phyloP scores from a whole-genome alignment of 2,113 vertebrate genomes.

The Sceloporus tristichus region DNA sequence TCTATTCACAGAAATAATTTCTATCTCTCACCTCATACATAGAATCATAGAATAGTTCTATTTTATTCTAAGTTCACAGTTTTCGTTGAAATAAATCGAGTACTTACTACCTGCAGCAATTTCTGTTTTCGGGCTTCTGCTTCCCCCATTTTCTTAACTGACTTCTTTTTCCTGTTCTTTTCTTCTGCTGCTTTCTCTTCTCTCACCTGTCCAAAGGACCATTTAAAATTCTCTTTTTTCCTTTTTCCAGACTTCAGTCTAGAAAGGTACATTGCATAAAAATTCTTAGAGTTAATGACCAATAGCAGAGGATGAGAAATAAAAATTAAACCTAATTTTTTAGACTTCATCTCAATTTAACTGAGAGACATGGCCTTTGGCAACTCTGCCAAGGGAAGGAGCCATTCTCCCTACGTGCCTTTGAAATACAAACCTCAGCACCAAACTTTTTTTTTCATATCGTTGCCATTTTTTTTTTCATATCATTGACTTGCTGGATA shows the following conservation, averaged over 20 bases:
- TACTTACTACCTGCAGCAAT: slow-evolving; percentile 75
- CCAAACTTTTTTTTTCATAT: not conserved
- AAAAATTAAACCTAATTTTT: no score
- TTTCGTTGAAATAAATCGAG: not conserved
- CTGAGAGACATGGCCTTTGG: not conserved
- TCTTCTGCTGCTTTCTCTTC: slow-evolving; percentile 88
- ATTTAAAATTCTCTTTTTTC: not conserved
- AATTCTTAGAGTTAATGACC: not conserved
- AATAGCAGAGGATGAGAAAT: no score
- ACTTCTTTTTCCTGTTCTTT: slow-evolving; percentile 84
- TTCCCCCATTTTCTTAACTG: slow-evolving; percentile 84
- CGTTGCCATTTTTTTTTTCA: not conserved
- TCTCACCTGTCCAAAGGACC: slow-evolving; percentile 63
- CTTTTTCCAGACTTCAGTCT: rapidly evolving
- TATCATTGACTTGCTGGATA: not conserved
- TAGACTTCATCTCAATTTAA: not conserved
- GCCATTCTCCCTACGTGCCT: not conserved
- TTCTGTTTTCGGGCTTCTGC: slow-evolving; percentile 80
- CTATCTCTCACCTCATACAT: no score
- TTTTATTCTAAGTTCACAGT: not conserved
- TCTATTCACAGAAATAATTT: no score
- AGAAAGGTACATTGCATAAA: rapidly evolving
- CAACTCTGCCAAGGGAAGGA: not conserved
- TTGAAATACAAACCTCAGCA: not conserved
- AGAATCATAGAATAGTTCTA: not conserved